phyloP scores from a whole-genome alignment of 2,888 invertebrate genomes.

The Diachrysia chrysitis region DNA sequence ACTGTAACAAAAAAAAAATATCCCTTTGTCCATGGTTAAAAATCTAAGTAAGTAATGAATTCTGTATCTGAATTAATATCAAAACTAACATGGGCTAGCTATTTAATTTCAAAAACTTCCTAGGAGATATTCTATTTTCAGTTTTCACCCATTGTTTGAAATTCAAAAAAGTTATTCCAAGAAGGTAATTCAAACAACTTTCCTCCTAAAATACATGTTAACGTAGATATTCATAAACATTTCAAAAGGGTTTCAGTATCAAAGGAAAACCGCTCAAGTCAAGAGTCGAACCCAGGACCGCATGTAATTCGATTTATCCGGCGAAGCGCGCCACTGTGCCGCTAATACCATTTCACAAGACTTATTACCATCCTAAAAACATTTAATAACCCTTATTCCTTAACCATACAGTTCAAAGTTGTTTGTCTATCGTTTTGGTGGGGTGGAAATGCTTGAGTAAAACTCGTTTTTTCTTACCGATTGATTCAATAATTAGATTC shows the following conservation, averaged over 20 bases:
- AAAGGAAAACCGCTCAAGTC: constrained; percentile 67
- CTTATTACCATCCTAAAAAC: constrained; percentile 43
- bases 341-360: constrained; percentile 68
- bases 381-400: constrained; percentile 29
- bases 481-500: constrained; percentile 40
- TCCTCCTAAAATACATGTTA: constrained; percentile 26
- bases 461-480: constrained; percentile 19
- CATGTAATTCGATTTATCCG: constrained; percentile 75
- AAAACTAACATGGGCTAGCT: neutral
- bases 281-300: constrained; percentile 70
- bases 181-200: constrained; percentile 6
- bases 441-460: constrained; percentile 4
- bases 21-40: no score
- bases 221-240: constrained; percentile 58
- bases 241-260: constrained; percentile 70
- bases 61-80: no score
- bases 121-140: neutral
- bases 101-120: neutral
- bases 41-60: no score
- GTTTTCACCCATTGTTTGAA: neutral
- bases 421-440: neutral
- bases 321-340: constrained; percentile 66
- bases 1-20: no score
- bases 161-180: neutral
- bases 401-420: constrained; percentile 24